These are phyloP conservation scores for Euthynnus affinis DNA, from an alignment of 2,797 vertebrate species.

Conservation along the genomic window DNA sequence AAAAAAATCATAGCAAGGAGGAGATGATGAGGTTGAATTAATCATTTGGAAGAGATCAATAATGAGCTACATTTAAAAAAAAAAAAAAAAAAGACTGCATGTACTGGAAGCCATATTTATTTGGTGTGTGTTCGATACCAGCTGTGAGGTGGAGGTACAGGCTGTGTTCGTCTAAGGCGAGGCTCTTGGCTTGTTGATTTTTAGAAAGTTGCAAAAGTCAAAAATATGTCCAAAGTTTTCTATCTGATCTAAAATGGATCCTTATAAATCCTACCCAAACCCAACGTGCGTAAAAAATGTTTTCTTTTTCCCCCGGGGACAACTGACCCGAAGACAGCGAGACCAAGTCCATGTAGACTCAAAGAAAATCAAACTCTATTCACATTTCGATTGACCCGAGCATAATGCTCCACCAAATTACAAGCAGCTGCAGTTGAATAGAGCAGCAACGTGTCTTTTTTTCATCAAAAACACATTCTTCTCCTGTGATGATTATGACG, in stretches of 20 bases:
- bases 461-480: background rate
- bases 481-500: constrained; percentile 12
- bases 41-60: background rate
- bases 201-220: background rate
- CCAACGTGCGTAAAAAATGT: background rate
- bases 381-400: background rate
- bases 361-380: too few relatives aligned
- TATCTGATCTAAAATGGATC: background rate
- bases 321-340: background rate
- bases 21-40: background rate
- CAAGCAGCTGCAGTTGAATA: background rate
- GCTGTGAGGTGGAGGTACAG: background rate
- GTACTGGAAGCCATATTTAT: background rate
- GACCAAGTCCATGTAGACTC: background rate
- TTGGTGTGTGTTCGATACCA: background rate
- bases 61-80: background rate
- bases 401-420: constrained; percentile 3
- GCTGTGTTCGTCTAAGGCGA: too few relatives aligned
- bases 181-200: background rate
- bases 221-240: background rate
- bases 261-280: background rate
- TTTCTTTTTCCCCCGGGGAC: background rate
- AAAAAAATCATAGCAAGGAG: too few relatives aligned
- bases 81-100: background rate
- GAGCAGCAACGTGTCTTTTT: background rate